A percentile compares a stretch with the other conserved stretches of the same genome.
Conservation (phyloP, 2,888 invertebrate genomes). For the Gymnocheta viridis region DNA sequence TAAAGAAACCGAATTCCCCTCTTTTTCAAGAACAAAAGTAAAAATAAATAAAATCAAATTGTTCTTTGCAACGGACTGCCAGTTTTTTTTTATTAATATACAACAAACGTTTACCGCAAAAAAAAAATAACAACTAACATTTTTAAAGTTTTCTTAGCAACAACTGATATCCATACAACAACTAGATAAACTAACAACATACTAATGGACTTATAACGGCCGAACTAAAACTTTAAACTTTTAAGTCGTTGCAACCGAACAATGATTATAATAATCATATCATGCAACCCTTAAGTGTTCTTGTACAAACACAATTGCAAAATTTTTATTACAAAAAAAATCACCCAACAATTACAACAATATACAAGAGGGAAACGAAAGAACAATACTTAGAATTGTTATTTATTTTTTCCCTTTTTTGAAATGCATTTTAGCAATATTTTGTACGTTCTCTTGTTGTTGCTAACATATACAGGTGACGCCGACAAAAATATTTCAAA, state of each 20-base stretch:
- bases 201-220: conserved; percentile 1
- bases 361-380: neutral
- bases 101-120: conserved; percentile 20
- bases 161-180: neutral
- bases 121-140: conserved; percentile 7
- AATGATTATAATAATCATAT: conserved; percentile 46
- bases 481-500: conserved; percentile 64
- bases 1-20: neutral
- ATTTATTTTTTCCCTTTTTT: neutral
- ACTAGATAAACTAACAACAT: neutral
- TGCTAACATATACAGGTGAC: conserved; percentile 59
- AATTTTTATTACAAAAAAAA: neutral
- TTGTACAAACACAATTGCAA: conserved; percentile 4
- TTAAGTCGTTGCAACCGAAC: conserved; percentile 25
- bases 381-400: neutral
- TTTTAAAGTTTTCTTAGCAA: conserved; percentile 3
- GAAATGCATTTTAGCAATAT: conserved; percentile 26
- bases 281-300: conserved; percentile 43
- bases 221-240: conserved; percentile 19
- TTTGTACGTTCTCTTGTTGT: neutral
- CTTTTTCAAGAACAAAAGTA: neutral
- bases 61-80: neutral
- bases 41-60: neutral
- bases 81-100: neutral
- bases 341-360: conserved; percentile 23